Conservation (phyloP, 1,140 invertebrate species). For the Copidosoma floridanum region DNA sequence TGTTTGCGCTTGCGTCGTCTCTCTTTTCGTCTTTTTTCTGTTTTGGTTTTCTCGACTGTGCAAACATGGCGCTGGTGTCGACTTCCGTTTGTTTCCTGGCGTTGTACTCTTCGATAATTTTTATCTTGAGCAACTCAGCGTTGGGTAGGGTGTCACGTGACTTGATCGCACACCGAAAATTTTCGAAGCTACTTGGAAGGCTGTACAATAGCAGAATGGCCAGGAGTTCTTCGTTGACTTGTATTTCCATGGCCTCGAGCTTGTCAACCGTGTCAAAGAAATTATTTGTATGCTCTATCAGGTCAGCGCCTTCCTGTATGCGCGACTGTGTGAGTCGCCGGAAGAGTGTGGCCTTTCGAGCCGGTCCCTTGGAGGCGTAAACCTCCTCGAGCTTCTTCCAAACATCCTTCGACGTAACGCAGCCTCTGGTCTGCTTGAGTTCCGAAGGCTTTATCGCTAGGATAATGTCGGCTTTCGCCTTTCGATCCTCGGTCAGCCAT, state of each 20-base stretch:
- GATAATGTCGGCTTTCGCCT: neutral
- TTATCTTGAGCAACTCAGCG: slow-evolving; percentile 33
- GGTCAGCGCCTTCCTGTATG: slow-evolving; percentile 17
- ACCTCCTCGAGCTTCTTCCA: slow-evolving; percentile 30
- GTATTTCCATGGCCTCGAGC: slow-evolving; percentile 29
- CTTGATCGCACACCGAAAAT: slow-evolving; percentile 39
- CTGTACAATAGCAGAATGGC: slow-evolving; percentile 39
- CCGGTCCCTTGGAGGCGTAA: slow-evolving; percentile 11
- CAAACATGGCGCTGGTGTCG: neutral
- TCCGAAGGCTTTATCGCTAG: neutral
- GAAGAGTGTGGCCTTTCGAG: slow-evolving; percentile 24
- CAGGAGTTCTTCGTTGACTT: slow-evolving; percentile 34
- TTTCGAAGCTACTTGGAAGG: slow-evolving; percentile 30
- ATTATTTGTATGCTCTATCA: slow-evolving; percentile 24
- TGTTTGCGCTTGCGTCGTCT: neutral
- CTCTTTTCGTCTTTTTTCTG: no score
- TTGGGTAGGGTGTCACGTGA: slow-evolving; percentile 33
- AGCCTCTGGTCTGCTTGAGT: neutral
- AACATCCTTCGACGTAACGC: slow-evolving; percentile 28
- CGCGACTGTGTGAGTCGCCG: slow-evolving; percentile 8
- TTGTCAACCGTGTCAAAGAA: slow-evolving; percentile 30
- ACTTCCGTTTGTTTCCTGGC: no score
- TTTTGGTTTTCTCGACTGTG: no score
- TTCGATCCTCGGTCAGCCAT: slow-evolving; percentile 4
- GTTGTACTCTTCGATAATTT: slow-evolving; percentile 40